These are phyloP conservation scores for Scelioninae gen. 1 DNA, from an alignment of 2,888 invertebrate genomes.

Conservation along the genomic window DNA sequence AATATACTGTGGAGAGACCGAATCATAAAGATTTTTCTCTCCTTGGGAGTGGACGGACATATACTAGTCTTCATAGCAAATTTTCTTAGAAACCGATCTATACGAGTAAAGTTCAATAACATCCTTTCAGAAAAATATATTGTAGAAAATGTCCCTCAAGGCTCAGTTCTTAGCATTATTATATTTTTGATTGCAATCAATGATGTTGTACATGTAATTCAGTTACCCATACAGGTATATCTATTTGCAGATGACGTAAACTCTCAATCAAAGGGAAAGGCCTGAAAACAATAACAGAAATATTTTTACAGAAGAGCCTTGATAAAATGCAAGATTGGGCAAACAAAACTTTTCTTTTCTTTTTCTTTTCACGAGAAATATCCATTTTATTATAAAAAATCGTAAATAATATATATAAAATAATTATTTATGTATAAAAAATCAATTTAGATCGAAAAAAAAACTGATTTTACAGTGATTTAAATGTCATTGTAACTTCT, in stretches of 20 bases:
- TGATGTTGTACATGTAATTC: conserved; percentile 10
- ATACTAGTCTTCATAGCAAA: conserved; percentile 41
- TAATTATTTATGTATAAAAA: too few species aligned
- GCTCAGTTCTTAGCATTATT: conserved; percentile 43
- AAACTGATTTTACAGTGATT: too few species aligned
- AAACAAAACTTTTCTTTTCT: too few species aligned
- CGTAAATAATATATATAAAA: too few species aligned
- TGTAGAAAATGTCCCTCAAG: conserved; percentile 49
- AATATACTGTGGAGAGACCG: conserved; percentile 60
- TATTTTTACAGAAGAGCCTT: conserved; percentile 23
- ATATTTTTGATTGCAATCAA: conserved; percentile 51
- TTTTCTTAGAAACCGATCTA: conserved; percentile 33
- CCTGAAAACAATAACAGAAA: conserved; percentile 15
- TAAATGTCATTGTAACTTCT: too few species aligned
- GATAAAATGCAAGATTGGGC: conserved; percentile 12
- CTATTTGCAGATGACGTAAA: conserved; percentile 50
- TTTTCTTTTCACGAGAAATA: too few species aligned
- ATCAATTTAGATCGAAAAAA: too few species aligned
- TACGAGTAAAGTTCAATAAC: conserved; percentile 64
- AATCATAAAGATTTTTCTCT: conserved; percentile 18
- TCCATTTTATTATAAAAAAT: too few species aligned
- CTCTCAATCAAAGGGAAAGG: conserved; percentile 15
- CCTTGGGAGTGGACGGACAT: conserved; percentile 30
- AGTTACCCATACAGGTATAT: conserved; percentile 10
- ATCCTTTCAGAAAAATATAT: background rate